Percentiles rank a stretch among this genome's conserved stretches.
phyloP scores from a whole-genome alignment of 2,888 invertebrate genomes.

The Gasteruption jaculator region DNA sequence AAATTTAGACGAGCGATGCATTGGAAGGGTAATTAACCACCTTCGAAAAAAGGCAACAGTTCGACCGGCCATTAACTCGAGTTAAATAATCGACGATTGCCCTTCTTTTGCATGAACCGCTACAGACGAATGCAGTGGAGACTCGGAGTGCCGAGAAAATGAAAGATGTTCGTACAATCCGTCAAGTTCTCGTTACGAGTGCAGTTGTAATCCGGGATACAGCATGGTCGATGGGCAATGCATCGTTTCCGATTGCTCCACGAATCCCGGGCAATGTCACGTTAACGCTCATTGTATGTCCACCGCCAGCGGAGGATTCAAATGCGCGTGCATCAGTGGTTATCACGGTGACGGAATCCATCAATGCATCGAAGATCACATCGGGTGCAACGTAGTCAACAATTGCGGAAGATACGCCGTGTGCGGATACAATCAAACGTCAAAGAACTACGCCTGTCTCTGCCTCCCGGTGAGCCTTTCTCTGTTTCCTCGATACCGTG shows the following conservation, averaged over 20 bases:
- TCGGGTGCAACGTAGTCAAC: slow-evolving; percentile 68
- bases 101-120: too few species aligned
- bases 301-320: slow-evolving; percentile 51
- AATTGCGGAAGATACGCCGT: slow-evolving; percentile 78
- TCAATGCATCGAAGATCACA: slow-evolving; percentile 44
- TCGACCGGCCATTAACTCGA: too few species aligned
- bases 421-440: slow-evolving; percentile 56
- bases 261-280: slow-evolving; percentile 54
- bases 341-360: slow-evolving; percentile 44
- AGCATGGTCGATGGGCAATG: slow-evolving; percentile 49
- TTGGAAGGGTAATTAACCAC: too few species aligned
- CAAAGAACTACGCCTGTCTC: slow-evolving; percentile 40
- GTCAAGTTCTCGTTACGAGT: slow-evolving; percentile 61
- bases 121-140: slow-evolving; percentile 60
- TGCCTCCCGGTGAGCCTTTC: slow-evolving; percentile 38
- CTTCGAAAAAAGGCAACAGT: too few species aligned
- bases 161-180: slow-evolving; percentile 69
- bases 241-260: slow-evolving; percentile 40
- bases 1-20: too few species aligned
- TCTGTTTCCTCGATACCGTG: not conserved
- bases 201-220: slow-evolving; percentile 75
- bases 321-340: slow-evolving; percentile 66
- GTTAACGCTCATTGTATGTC: slow-evolving; percentile 54
- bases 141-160: slow-evolving; percentile 65
- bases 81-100: too few species aligned